Evolutionary conservation across 2,888 invertebrate genomes (phyloP), one percentile per base, ranked within the genome.

Genomic region (Troilus luridus): DNA sequence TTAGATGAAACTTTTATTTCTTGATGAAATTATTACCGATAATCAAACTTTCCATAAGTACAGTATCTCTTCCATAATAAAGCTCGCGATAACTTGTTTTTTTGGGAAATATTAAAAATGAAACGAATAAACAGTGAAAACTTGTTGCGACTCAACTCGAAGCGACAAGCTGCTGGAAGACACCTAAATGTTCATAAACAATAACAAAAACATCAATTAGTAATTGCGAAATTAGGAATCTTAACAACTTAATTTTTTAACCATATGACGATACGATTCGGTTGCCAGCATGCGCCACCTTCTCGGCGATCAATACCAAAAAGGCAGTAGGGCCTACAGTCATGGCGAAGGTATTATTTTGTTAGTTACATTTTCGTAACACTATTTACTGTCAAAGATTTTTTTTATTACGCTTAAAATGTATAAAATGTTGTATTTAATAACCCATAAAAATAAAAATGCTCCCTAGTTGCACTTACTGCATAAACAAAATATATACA

Each of bases 251-350:
- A 17, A 17, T 7, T 41, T 67, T 77, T 77, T 77, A 19, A 77
- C 17, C 72, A 12, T n/a, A 72, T 14, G 17, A 27, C 3, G 14
- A 41, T 17, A 77, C 6, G 85, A 58, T 56, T 85, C 56, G n/a
- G 56, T 56, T 54, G 21, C 41, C n/a, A 41, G 56, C 54, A 85
- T 85, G 85, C 54, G 72, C 27, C 24, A 59, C 19, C 56, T 5
- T 24, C 17, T 1, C 0, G 2, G 56, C 41, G 90, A 90, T 90
- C 90, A 90, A 90, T 90, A 90, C 77, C n/a, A 56, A 67, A 24
- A 58, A 72, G 77, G 17, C 90, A 77, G 90, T 90, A 90, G 90
- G 90, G 90, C 72, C 90, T 58, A 90, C 72, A 90, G 90, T 72
- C 90, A 90, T 90, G 90, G 56, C n/a, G 11, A 67, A 90, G 90